Evolutionary conservation across 2,888 invertebrate genomes (phyloP).

Genomic region (Calameuta filiformis): DNA sequence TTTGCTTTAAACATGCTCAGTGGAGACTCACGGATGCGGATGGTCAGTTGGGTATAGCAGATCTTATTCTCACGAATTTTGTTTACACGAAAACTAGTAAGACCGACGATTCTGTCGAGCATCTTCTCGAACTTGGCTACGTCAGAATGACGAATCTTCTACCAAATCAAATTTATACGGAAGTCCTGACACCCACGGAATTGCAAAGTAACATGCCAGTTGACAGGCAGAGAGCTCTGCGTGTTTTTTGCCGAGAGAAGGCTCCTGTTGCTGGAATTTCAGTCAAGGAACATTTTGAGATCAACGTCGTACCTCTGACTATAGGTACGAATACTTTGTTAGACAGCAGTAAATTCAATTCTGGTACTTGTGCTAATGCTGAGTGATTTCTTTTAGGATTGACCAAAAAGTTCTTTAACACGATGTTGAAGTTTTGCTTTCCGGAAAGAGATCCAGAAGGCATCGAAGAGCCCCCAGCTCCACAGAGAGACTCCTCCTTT

Average conservation of each 20-base stretch:
- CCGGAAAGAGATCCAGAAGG: conserved; percentile 92
- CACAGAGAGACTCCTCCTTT: conserved; percentile 84
- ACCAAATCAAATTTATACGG: conserved; percentile 93
- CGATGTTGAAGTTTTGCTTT: conserved; percentile 97
- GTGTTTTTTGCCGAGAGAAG: conserved; percentile 95
- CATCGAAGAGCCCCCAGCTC: conserved; percentile 72
- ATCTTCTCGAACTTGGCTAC: conserved; percentile 95
- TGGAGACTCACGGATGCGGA: conserved; percentile 98
- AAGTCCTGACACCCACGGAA: conserved; percentile 84
- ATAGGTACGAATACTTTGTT: conserved; percentile 71
- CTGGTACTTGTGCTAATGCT: neutral
- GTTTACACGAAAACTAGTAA: conserved; percentile 96
- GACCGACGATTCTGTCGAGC: conserved; percentile 97
- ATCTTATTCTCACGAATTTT: conserved; percentile 95
- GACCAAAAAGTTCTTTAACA: conserved; percentile 96
- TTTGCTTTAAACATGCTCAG: conserved; percentile 97
- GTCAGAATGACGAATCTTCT: conserved; percentile 94
- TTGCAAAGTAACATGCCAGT: conserved; percentile 89
- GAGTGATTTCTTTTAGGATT: conserved; percentile 69
- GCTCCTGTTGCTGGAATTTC: conserved; percentile 99
- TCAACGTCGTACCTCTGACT: conserved; percentile 94
- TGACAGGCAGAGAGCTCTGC: conserved; percentile 85
- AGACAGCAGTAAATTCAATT: neutral
- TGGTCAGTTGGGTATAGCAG: conserved; percentile 97
- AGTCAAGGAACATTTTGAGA: conserved; percentile 99